These are phyloP conservation scores for Drosophila yooni DNA, from an alignment of 2,888 invertebrate genomes.

Conservation along the genomic window DNA sequence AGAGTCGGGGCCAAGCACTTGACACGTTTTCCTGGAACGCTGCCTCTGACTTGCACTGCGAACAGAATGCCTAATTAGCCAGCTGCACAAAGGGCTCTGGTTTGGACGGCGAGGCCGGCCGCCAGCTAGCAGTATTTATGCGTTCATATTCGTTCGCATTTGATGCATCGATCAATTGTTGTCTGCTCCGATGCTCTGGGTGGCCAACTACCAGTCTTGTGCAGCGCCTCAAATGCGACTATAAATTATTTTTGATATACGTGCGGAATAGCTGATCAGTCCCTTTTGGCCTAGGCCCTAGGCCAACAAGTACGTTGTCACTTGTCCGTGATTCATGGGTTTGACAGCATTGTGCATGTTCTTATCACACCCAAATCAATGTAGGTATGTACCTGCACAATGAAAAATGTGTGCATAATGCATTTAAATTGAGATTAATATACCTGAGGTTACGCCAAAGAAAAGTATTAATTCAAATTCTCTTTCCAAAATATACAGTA, in stretches of 20 bases:
- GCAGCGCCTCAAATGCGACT: constrained; percentile 68
- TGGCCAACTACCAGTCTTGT: constrained; percentile 65
- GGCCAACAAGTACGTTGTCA: constrained; percentile 39
- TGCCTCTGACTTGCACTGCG: constrained; percentile 48
- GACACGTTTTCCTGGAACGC: constrained; percentile 77
- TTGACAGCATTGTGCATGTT: constrained; percentile 26
- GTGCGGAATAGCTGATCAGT: constrained; percentile 64
- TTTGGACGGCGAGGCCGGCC: constrained; percentile 1
- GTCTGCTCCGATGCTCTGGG: constrained; percentile 55
- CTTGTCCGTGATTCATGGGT: constrained; percentile 51
- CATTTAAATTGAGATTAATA: constrained; percentile 7
- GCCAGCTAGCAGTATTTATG: constrained; percentile 63
- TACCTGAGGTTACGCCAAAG: neutral
- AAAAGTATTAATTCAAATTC: neutral
- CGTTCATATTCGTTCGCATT: constrained; percentile 60
- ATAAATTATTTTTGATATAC: constrained; percentile 66
- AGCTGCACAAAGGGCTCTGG: constrained; percentile 36
- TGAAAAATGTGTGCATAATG: constrained; percentile 3
- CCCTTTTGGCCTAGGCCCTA: constrained; percentile 20
- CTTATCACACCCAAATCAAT: constrained; percentile 20
- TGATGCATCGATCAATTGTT: constrained; percentile 66
- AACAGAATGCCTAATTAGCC: constrained; percentile 72
- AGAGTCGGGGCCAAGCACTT: constrained; percentile 45
- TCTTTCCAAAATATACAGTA: neutral
- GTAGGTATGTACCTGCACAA: neutral